A percentile compares a stretch with the other conserved stretches of the same genome.
These are phyloP conservation scores for Bolborhynchus lineola DNA, from an alignment of 2,113 vertebrate species.

Conservation along the genomic window DNA sequence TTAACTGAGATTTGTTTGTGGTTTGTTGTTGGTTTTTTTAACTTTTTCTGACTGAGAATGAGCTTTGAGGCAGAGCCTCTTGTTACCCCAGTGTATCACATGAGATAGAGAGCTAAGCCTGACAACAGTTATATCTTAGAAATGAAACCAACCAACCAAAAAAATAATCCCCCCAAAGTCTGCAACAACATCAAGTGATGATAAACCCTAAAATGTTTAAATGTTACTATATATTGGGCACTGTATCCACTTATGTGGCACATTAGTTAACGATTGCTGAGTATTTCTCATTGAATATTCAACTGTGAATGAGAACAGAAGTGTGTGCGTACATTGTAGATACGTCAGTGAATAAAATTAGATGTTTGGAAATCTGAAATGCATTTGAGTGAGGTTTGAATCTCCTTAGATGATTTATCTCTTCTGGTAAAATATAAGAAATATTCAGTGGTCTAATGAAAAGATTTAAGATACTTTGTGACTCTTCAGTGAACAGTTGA, in stretches of 20 bases:
- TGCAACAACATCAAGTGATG: background rate
- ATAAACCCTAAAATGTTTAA: background rate
- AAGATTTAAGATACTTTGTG: background rate
- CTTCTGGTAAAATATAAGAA: background rate
- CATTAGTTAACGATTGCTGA: background rate
- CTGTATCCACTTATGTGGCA: background rate
- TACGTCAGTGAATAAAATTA: background rate
- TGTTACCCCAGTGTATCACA: background rate
- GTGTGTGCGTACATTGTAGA: background rate
- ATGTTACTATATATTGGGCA: background rate
- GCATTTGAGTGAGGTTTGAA: background rate
- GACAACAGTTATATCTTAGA: background rate
- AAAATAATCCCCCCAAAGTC: background rate
- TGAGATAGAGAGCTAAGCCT: background rate
- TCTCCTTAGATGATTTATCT: background rate
- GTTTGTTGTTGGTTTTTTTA: background rate
- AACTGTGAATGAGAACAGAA: background rate
- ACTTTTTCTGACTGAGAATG: background rate
- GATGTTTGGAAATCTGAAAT: background rate
- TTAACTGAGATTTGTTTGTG: background rate
- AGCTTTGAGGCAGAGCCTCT: background rate
- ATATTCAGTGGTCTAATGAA: background rate
- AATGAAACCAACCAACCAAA: background rate
- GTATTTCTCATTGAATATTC: background rate
- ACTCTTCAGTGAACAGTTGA: background rate